Evolutionary conservation across 2,797 vertebrate species (phyloP), one percentile per base, ranked within the genome.

Genomic region (Poecilia wingei): DNA sequence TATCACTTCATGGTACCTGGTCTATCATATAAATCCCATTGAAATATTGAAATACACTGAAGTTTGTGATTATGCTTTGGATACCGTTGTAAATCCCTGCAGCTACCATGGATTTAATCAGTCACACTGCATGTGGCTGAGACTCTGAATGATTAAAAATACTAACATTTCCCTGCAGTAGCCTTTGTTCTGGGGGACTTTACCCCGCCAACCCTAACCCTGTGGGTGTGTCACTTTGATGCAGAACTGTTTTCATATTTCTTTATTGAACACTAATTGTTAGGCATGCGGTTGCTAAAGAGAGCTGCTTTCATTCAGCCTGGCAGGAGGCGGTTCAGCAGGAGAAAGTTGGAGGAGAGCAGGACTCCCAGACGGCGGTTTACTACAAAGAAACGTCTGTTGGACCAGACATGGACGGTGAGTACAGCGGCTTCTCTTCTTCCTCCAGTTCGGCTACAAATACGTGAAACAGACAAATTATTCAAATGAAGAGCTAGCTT

Each of bases 281-380:
- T 79, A 69, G 76, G 20, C 13, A n/a, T 22, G 45, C 64, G 13
- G 43, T 57, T 59, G 74, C 55, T 28, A 31, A 18, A 14, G 22
- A 8, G 36, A 74, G 78, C 69, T 13, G 6, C 66, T 81, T 79
- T 68, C 81, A 80, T 79, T 70, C 91, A 99, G 98, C 97, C 75
- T 99, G 98, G 98, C 97, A 97, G 93, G 96, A 97, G 91, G 97
- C 98, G 84, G 91, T 96, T 83, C 95, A 95, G 9, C 92, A 95
- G 88, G 95, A 96, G 6, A 95, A 96, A 6, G 90, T n/a, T 47
- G 81, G 39, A 77, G n/a, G 33, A 31, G 57, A 74, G 31, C 77
- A 81, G 59, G 78, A 36, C 45, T 36, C 90, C 76, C 92, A 92
- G 0, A 90, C 93, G 61, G 95, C 96, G 0, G 96, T 98, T 90